Base-by-base conservation (phyloP, 2,888 invertebrate genomes). In the Agrotis exclamationis region DNA sequence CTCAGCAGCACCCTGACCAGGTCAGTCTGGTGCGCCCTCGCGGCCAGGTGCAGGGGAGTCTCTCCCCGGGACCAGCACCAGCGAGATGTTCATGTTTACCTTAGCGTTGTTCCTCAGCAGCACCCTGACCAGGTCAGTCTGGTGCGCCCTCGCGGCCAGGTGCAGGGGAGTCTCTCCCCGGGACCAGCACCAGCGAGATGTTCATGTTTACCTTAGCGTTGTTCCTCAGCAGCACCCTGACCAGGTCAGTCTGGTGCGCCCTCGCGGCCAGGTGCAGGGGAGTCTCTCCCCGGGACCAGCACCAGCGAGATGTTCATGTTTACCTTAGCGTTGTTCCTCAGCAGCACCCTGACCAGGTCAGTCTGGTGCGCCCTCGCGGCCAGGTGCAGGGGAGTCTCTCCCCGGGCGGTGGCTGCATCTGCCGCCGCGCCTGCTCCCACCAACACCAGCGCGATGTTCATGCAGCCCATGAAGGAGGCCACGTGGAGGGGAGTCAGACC, bases 401-500 rank as follows among this genome's bases (percentile, higher is more conserved):
- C 99, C 24, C 99, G 97, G 28, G 99, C 98, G 1, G 99, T 99
- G 74, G 99, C 98, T 68, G 98, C 98, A 96, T 99, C 99, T 1
- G 99, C 98, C 89, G 98, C 98, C 24, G 99, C 99, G 79, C 99
- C 99, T 87, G 99, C 99, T 97, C 97, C 84, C 77, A 99, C 97
- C 91, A 99, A 85, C 84, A 98, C 99, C 88, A 99, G 98, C 80
- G 99, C 99, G 90, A 99, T 99, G 96, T 99, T 99, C 99, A 99
- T 99, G 94, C 99, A 99, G 74, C 99, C 99, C 99, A 99, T 99
- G 96, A 99, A 99, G 86, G 99, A 98, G 11, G 99, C 99, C 76
- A 99, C 99, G 96, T 99, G 99, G 39, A 99, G 97, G 0, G 99
- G 99, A 3, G 99, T 99, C 84, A 99, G 96, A 0, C 99, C 99